These are phyloP conservation scores for Drosophila mulleri DNA, from an alignment of 2,888 invertebrate genomes.

Conservation along the genomic window DNA sequence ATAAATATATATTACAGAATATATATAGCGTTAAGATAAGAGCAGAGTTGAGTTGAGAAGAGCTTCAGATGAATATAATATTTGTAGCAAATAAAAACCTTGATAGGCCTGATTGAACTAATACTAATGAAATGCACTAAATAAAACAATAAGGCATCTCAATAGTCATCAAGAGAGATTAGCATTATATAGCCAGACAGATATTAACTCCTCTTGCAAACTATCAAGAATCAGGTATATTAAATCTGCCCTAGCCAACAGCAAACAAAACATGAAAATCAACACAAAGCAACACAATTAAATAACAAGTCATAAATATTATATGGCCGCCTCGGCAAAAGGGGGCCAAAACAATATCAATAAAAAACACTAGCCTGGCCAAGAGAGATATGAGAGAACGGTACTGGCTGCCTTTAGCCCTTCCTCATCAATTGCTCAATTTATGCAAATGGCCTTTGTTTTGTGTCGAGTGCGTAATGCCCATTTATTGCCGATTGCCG, in stretches of 20 bases:
- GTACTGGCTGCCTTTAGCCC: constrained; percentile 8
- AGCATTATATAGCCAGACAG: too few relatives aligned
- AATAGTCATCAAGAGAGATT: neutral
- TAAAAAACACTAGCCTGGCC: constrained; percentile 33
- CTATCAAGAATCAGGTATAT: neutral
- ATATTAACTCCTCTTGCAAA: too few relatives aligned
- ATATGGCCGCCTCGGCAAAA: constrained; percentile 34
- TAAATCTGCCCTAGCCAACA: neutral
- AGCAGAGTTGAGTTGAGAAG: too few relatives aligned
- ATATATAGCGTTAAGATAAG: too few relatives aligned
- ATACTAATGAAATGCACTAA: too few relatives aligned
- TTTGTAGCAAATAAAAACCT: too few relatives aligned
- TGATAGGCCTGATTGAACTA: too few relatives aligned
- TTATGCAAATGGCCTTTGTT: constrained; percentile 63
- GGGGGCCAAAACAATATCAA: constrained; percentile 73
- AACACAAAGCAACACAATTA: constrained; percentile 31
- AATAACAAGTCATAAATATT: constrained; percentile 12
- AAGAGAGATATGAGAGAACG: neutral
- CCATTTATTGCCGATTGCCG: constrained; percentile 71
- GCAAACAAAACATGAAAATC: neutral
- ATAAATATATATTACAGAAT: too few relatives aligned
- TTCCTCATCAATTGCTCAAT: constrained; percentile 49
- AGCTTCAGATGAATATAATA: too few relatives aligned
- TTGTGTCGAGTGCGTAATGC: constrained; percentile 56
- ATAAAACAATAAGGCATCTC: neutral